phyloP scores from a whole-genome alignment of 2,113 vertebrate species.

The Mixornis gularis region DNA sequence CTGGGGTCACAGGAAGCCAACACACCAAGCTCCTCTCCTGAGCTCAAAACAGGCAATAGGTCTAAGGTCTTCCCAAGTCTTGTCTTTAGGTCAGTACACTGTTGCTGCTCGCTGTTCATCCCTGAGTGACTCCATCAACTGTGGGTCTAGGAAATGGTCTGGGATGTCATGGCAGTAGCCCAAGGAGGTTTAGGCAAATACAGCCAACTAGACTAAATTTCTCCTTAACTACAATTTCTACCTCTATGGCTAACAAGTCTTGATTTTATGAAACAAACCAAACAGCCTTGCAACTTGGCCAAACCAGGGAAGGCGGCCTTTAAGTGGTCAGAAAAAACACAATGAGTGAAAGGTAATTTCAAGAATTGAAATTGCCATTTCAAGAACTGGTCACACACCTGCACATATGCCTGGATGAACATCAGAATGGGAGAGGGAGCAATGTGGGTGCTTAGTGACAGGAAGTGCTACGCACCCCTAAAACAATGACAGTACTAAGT shows the following conservation, averaged over 20 bases:
- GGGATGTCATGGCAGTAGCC: background rate
- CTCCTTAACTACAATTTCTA: background rate
- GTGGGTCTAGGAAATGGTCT: background rate
- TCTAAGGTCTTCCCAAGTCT: background rate
- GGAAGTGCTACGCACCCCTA: background rate
- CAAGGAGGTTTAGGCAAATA: background rate
- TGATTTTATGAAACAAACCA: background rate
- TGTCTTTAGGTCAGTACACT: background rate
- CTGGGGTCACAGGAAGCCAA: background rate
- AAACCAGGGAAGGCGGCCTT: background rate
- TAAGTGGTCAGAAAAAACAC: background rate
- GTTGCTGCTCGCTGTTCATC: background rate
- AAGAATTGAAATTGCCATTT: accelerated
- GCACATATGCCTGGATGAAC: accelerated
- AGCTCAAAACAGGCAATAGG: background rate
- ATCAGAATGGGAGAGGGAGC: background rate
- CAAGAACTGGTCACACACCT: background rate
- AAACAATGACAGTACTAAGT: background rate
- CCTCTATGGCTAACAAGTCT: background rate
- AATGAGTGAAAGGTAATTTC: background rate
- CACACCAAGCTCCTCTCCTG: background rate
- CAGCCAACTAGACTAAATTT: background rate
- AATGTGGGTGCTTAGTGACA: background rate
- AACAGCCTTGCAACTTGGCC: background rate
- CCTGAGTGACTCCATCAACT: background rate